Conservation (phyloP, 2,113 vertebrate genomes). For the Neomonachus schauinslandi region DNA sequence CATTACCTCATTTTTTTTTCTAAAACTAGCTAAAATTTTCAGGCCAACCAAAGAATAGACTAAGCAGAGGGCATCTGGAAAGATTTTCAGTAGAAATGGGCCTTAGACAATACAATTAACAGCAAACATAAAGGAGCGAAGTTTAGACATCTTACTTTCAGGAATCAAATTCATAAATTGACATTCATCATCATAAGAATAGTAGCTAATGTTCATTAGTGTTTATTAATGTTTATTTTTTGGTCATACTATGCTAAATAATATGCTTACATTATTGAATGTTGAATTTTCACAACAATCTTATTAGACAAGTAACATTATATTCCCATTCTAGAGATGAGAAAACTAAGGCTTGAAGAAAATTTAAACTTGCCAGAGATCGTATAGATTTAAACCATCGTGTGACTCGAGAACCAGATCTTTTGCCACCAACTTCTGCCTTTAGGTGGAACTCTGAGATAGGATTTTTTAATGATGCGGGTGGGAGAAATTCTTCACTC, state of each 20-base stretch:
- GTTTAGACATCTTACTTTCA: neutral
- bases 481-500: neutral
- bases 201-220: neutral
- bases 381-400: neutral
- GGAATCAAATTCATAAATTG: neutral
- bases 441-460: neutral
- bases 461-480: neutral
- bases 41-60: neutral
- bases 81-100: neutral
- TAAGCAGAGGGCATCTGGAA: neutral
- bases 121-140: neutral
- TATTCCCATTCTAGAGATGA: neutral
- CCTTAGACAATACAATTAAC: neutral
- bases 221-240: neutral
- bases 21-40: slow-evolving; percentile 21
- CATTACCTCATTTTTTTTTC: neutral
- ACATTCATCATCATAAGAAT: neutral
- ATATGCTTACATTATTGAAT: neutral
- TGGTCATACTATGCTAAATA: neutral
- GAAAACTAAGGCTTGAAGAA: neutral
- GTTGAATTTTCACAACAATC: neutral
- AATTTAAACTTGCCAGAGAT: neutral
- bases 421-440: neutral
- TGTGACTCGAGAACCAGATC: neutral
- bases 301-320: neutral